A percentile compares a stretch with the other conserved stretches of the same genome.
These are phyloP conservation scores for Drosophila meridionalis DNA, from an alignment of 2,888 invertebrate genomes.

Conservation along the genomic window DNA sequence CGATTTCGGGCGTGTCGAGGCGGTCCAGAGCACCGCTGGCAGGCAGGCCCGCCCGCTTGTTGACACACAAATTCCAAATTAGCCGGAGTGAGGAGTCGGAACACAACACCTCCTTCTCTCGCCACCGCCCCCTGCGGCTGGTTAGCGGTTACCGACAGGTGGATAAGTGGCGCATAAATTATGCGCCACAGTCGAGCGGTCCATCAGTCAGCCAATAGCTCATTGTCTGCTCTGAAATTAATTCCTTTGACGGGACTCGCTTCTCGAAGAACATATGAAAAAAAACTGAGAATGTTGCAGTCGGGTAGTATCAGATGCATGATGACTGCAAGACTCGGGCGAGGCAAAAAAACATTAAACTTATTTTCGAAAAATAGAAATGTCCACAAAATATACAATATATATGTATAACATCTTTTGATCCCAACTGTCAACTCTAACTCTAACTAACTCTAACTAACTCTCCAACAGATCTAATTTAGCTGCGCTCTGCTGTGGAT, in stretches of 20 bases:
- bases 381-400: no score
- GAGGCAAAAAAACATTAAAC: not conserved
- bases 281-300: not conserved
- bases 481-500: not conserved
- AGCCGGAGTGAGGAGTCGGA: slow-evolving; percentile 21
- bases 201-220: slow-evolving; percentile 39
- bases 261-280: slow-evolving; percentile 1
- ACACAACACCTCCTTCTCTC: not conserved
- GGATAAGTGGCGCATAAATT: slow-evolving; percentile 58
- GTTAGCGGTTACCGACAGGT: slow-evolving; percentile 48
- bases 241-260: slow-evolving; percentile 44
- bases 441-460: no score
- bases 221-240: slow-evolving; percentile 51
- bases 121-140: not conserved
- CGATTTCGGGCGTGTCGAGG: slow-evolving; percentile 21
- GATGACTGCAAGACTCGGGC: not conserved
- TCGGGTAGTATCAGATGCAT: not conserved
- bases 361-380: not conserved
- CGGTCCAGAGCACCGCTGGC: slow-evolving; percentile 1
- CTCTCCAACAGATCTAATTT: not conserved
- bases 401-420: no score
- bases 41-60: slow-evolving; percentile 20
- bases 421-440: no score
- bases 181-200: slow-evolving; percentile 30
- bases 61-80: slow-evolving; percentile 57